These are phyloP conservation scores for Dipodomys spectabilis DNA, from an alignment of 2,113 vertebrate genomes.

Conservation along the genomic window DNA sequence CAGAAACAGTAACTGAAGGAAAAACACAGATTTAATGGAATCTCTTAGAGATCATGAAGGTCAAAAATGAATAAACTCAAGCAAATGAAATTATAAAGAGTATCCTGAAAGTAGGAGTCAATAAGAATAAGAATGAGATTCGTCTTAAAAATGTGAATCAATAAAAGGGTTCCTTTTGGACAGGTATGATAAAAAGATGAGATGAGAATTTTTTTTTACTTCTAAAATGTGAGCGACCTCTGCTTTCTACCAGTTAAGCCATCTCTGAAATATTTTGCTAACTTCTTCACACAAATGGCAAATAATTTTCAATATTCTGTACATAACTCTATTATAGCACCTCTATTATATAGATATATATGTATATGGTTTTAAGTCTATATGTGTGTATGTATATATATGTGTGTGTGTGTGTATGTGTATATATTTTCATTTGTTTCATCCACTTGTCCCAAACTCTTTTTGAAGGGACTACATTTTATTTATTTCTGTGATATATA, in stretches of 20 bases:
- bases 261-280: slow-evolving; percentile 5
- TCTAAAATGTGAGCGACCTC: neutral
- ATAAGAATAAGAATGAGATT: neutral
- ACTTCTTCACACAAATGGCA: neutral
- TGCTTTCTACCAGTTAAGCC: neutral
- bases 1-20: neutral
- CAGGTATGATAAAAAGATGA: neutral
- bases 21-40: neutral
- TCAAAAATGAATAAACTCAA: neutral
- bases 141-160: neutral
- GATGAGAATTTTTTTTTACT: neutral
- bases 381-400: no score
- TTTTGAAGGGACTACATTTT: neutral
- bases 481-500: neutral
- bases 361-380: neutral
- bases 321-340: neutral
- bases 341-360: no score
- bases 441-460: neutral
- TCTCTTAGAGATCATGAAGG: neutral
- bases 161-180: neutral
- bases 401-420: no score
- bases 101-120: neutral
- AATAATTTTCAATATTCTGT: neutral
- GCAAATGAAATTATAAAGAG: neutral
- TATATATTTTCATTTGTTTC: neutral